phyloP scores from a whole-genome alignment of 2,113 vertebrate species.

The Probosciger aterrimus region DNA sequence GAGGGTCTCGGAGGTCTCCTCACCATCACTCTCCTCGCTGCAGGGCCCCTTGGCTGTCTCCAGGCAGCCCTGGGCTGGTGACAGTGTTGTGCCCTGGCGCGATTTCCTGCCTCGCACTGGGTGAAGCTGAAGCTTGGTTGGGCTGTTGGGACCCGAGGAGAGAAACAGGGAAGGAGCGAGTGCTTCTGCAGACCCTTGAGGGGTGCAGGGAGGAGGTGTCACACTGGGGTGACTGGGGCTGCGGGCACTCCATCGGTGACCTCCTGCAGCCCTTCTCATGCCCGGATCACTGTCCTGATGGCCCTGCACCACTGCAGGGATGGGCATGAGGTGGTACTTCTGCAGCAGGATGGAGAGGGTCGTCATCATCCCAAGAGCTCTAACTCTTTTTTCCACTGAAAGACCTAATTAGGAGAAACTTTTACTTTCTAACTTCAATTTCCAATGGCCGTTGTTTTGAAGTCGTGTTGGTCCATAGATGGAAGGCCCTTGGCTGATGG shows the following conservation, averaged over 20 bases:
- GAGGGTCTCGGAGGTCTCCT: background rate
- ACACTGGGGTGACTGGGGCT: accelerated
- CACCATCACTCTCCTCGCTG: background rate
- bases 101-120: background rate
- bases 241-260: accelerated
- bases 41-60: background rate
- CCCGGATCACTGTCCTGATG: background rate
- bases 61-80: too few species aligned
- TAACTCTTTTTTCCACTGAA: background rate
- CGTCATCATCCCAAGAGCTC: background rate
- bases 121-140: too few species aligned
- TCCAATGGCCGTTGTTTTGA: accelerated
- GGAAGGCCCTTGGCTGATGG: background rate
- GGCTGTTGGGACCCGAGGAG: background rate
- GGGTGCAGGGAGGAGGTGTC: accelerated
- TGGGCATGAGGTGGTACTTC: background rate
- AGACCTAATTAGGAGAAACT: background rate
- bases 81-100: background rate
- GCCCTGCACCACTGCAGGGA: accelerated
- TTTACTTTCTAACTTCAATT: background rate
- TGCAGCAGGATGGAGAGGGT: background rate
- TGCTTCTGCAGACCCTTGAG: background rate
- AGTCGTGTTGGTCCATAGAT: background rate
- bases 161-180: accelerated
- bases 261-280: background rate